These are phyloP conservation scores for Radopholus similis DNA, from an alignment of 1,140 invertebrate species.

Conservation along the genomic window DNA sequence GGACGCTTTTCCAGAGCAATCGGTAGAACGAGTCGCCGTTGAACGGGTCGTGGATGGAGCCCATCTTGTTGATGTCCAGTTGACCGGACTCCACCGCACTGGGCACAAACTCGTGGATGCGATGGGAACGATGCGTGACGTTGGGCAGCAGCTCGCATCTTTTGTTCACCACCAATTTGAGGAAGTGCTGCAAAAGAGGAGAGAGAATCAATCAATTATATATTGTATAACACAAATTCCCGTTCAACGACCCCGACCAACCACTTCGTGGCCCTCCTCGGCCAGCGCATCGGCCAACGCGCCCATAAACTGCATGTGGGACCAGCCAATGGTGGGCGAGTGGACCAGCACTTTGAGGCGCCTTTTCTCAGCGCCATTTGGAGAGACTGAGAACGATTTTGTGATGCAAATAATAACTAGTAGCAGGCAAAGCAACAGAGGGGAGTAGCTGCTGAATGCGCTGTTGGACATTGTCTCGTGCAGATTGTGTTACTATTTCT, in stretches of 20 bases:
- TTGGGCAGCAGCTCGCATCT: not conserved
- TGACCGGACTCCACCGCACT: not conserved
- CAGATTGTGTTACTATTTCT: too few species aligned
- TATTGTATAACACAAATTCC: not conserved
- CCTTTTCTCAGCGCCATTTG: not conserved
- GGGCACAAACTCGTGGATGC: not conserved
- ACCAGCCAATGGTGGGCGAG: conserved; percentile 25
- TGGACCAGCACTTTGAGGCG: conserved; percentile 36
- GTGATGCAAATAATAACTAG: too few species aligned
- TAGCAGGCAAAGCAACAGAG: too few species aligned
- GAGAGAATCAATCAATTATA: not conserved
- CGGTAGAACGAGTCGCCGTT: not conserved
- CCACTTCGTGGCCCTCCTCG: conserved; percentile 49
- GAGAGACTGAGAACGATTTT: too few species aligned
- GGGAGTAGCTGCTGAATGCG: too few species aligned
- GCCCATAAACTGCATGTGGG: conserved; percentile 35
- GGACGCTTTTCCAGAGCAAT: not conserved
- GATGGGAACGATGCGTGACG: not conserved
- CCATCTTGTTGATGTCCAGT: not conserved
- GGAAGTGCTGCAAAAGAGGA: not conserved
- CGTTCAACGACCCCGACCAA: not conserved
- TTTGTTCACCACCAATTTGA: not conserved
- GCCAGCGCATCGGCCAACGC: conserved; percentile 33
- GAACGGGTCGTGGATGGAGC: not conserved
- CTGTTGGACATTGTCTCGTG: too few species aligned